Percentiles rank a stretch among this genome's conserved stretches.
These are phyloP conservation scores for Pseudomyrmex pallidus DNA, from an alignment of 1,140 invertebrate genomes.

Conservation along the genomic window DNA sequence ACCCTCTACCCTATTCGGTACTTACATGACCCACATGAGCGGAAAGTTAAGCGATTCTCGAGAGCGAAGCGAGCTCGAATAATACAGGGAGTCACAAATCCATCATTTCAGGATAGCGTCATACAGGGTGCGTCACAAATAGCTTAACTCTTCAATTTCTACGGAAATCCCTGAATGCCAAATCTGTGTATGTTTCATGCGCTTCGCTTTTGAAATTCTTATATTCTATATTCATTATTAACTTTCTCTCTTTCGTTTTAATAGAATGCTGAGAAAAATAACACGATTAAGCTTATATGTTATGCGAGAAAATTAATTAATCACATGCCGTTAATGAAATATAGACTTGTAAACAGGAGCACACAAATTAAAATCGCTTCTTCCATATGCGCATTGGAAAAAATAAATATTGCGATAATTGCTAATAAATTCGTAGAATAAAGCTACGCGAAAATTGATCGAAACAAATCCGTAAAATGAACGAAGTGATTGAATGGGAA, in stretches of 20 bases:
- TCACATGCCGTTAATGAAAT: slow-evolving; percentile 8
- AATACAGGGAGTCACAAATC: slow-evolving; percentile 40
- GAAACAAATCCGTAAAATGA: slow-evolving; percentile 37
- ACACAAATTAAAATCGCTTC: slow-evolving; percentile 32
- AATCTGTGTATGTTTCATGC: background rate
- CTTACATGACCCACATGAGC: slow-evolving; percentile 53
- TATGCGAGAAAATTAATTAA: slow-evolving; percentile 5
- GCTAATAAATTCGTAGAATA: slow-evolving; percentile 43
- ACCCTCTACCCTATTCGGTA: slow-evolving; percentile 23
- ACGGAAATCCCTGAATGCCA: background rate
- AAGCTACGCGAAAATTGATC: slow-evolving; percentile 31
- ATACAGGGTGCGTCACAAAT: slow-evolving; percentile 40
- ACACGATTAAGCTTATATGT: slow-evolving; percentile 37
- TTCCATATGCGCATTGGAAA: slow-evolving; percentile 17
- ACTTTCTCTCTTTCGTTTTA: background rate
- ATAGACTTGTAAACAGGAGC: background rate
- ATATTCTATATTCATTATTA: background rate
- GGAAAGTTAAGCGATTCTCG: slow-evolving; percentile 40
- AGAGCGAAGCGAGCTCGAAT: slow-evolving; percentile 40
- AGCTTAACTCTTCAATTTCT: background rate
- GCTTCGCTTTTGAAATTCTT: slow-evolving; percentile 20
- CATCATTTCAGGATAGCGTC: slow-evolving; percentile 24
- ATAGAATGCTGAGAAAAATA: slow-evolving; percentile 1
- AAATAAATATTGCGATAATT: slow-evolving; percentile 49
- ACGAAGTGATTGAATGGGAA: slow-evolving; percentile 23